Evolutionary conservation across 92 coral and sea anemone species (phyloP), one percentile per base, ranked within the genome.

Genomic region (Zoanthus sansibaricus): DNA sequence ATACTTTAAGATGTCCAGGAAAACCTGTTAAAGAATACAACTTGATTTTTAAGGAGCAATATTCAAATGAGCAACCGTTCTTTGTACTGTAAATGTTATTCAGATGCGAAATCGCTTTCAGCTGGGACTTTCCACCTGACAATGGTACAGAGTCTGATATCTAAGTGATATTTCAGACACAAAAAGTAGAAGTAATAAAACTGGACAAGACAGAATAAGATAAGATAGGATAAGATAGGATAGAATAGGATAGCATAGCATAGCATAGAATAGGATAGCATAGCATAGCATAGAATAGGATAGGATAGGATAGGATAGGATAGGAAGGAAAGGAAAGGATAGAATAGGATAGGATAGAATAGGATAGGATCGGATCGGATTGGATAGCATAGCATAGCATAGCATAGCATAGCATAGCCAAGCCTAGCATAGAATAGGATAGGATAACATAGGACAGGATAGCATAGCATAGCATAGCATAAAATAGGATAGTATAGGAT

Each of bases 1-100:
- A 1, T 21, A 76, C 87, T 7, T 48, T 71, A 9, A 87, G 72
- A 10, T 45, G 68, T 7, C 77, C 54, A 4, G 97, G 97, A 58
- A 18, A 6, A 42, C 30, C 94, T 91, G 76, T 25, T 76, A 8
- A 12, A 72, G 78, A 64, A 32, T 13, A 30, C 10, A 37, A 7
- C 5, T 70, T n/a, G 21, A 37, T 42, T 46, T 9, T 18, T 59
- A 0, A 15, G 76, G 32, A 67, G 5, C 17, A 12, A 13, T 46
- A 69, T 46, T 59, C 42, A 47, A 5, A 12, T 21, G 46, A 15
- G 68, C 13, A 18, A 4, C 16, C 11, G 52, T 30, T 37, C 25
- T 25, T 25, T 25, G 25, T 7, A 71, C n/a, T 66, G 1, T 71
- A 12, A 45, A 33, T 49, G 10, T 0, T 9, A 56, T 61, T 30